A percentile compares a stretch with the other conserved stretches of the same genome.
phyloP scores from a whole-genome alignment of 2,888 invertebrate genomes.

The Tenthredo scrophulariae region DNA sequence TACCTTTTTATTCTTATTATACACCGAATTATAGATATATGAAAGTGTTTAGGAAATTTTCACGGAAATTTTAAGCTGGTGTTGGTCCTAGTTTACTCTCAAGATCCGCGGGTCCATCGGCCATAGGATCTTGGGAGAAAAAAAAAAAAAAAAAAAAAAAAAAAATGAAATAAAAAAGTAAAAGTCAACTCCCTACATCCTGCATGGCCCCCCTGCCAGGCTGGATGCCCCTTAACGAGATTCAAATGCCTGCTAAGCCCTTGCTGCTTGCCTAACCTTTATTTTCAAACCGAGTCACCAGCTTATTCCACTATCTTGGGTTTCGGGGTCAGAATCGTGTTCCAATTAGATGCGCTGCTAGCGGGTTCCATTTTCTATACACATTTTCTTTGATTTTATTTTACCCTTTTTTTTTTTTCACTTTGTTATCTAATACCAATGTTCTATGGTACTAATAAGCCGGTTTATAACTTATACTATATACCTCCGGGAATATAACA shows the following conservation, averaged over 20 bases:
- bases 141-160: neutral
- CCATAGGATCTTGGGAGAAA: neutral
- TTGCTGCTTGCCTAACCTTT: conserved; percentile 38
- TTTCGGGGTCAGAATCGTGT: conserved; percentile 76
- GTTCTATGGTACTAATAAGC: conserved; percentile 31
- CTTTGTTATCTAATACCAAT: conserved; percentile 19
- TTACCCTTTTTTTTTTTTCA: neutral
- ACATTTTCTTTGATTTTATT: conserved; percentile 55
- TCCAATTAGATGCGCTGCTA: conserved; percentile 71
- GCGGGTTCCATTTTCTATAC: conserved; percentile 57
- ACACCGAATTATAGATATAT: neutral
- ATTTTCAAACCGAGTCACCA: conserved; percentile 46
- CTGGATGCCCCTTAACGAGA: conserved; percentile 61
- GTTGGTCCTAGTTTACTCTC: conserved; percentile 11
- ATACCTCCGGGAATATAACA: neutral
- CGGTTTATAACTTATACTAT: neutral
- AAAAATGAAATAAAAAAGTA: neutral
- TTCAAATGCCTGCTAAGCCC: conserved; percentile 56
- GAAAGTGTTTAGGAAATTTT: neutral
- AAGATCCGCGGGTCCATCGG: neutral
- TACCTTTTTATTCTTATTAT: neutral
- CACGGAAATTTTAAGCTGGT: no score
- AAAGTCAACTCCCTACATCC: conserved; percentile 24
- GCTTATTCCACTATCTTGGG: conserved; percentile 72
- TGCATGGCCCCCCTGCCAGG: conserved; percentile 28